Base-by-base conservation (phyloP, 1,140 invertebrate genomes). In the Eriocheir sinensis region DNA sequence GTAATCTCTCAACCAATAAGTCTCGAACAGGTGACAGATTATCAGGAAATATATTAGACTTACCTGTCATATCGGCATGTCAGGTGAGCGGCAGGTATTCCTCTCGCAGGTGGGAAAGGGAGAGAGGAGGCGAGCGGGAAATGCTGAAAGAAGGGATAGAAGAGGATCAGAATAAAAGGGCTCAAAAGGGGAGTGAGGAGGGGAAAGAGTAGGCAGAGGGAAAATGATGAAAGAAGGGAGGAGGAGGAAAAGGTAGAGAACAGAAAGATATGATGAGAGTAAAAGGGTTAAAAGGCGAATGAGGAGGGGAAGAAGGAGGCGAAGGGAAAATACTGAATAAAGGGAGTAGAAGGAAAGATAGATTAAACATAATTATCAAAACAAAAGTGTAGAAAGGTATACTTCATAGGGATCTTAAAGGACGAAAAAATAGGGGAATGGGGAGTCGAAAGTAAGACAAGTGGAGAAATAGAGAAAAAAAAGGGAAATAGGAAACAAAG, bases 61-160 rank as follows among this genome's bases (percentile, higher is more conserved):
- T n/a, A 72, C 60, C 60, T 72, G 60, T 72, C 60, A 21, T 72
- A n/a, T n/a, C 60, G 27, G n/a, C 60, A 21, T 72, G 60, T 72
- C 60, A 72, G 27, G 48, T 9, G 48, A 53, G 48, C 48, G 21
- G 9, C 48, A 21, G 12, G 48, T 53, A 9, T 21, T 17, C 21
- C 48, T n/a, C n/a, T 72, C 1, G 60, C 44, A 38, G 60, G 30
- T 21, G 36, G 27, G 85, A 17, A 40, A 12, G n/a, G 12, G 48
- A 72, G 44, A 53, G 89, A 91, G 60, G 4, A 27, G 27, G 89
- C 1, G 89, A 91, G 88, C 27, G 88, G 41, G 44, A 41, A 30
- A 92, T n/a, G n/a, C n/a, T n/a, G 30, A 44, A 27, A 92, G 91
- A 92, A 60, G 80, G 32, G 34, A 34, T n/a, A n/a, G n/a, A n/a